These are phyloP conservation scores for Drosophila limbata DNA, from an alignment of 2,888 invertebrate genomes.

Conservation along the genomic window DNA sequence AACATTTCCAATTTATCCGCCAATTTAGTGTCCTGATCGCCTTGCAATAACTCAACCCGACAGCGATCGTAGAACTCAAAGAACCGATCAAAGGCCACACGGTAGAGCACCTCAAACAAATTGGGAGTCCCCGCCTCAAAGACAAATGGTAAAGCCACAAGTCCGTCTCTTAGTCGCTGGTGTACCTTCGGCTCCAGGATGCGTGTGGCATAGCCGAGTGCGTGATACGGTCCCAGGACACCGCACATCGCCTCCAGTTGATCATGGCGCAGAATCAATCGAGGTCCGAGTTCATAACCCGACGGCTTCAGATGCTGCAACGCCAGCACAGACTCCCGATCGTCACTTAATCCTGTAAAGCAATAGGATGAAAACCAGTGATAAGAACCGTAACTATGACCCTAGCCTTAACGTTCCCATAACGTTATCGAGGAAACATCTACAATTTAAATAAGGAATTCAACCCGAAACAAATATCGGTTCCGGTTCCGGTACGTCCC, in stretches of 20 bases:
- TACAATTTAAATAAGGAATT: too few relatives aligned
- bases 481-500: too few relatives aligned
- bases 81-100: slow-evolving; percentile 82
- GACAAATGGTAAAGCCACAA: slow-evolving; percentile 76
- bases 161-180: slow-evolving; percentile 64
- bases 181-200: slow-evolving; percentile 71
- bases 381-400: too few relatives aligned
- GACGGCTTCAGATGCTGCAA: slow-evolving; percentile 79
- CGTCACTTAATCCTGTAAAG: slow-evolving; percentile 63
- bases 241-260: slow-evolving; percentile 80
- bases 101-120: slow-evolving; percentile 77
- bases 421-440: too few relatives aligned
- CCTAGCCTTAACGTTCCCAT: too few relatives aligned
- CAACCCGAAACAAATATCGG: too few relatives aligned
- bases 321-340: slow-evolving; percentile 78
- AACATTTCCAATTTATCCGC: slow-evolving; percentile 63
- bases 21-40: slow-evolving; percentile 25
- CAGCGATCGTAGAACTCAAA: slow-evolving; percentile 80
- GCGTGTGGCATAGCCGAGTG: slow-evolving; percentile 78
- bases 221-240: slow-evolving; percentile 81
- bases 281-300: slow-evolving; percentile 82
- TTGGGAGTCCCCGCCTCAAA: slow-evolving; percentile 60
- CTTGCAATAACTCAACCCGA: slow-evolving; percentile 33
- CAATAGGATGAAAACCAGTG: background rate
- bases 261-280: slow-evolving; percentile 70